Evolutionary conservation across 2,113 vertebrate species (phyloP).

Genomic region (Australoheros scitulus): DNA sequence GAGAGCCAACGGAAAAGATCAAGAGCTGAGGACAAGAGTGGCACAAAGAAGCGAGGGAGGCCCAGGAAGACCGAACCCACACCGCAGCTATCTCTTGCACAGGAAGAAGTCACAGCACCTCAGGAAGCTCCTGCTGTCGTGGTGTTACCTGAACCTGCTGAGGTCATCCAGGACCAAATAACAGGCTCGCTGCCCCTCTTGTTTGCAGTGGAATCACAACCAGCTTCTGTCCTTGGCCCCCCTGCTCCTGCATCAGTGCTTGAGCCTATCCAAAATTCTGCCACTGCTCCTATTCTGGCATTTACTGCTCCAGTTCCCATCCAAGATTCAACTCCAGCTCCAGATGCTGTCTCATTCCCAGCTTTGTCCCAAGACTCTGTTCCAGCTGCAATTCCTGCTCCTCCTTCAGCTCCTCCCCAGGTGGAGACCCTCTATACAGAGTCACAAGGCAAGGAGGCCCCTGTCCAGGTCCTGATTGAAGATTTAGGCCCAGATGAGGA

Average conservation of each 20-base stretch:
- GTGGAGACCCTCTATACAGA: constrained; percentile 41
- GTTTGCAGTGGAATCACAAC: constrained; percentile 15
- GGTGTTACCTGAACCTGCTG: constrained; percentile 38
- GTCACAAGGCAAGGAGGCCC: constrained; percentile 22
- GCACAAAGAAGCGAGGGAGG: constrained; percentile 72
- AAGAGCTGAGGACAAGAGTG: constrained; percentile 54
- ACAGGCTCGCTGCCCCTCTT: not conserved
- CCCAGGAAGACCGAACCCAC: constrained; percentile 68
- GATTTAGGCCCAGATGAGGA: constrained; percentile 78
- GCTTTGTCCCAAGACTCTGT: not conserved
- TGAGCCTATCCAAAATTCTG: constrained; percentile 4
- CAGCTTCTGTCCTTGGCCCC: not conserved
- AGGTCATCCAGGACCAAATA: constrained; percentile 26
- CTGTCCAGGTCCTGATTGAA: constrained; percentile 69
- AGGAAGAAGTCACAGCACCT: constrained; percentile 29
- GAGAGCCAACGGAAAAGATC: constrained; percentile 74
- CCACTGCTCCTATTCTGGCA: constrained; percentile 7
- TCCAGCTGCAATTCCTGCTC: constrained; percentile 12
- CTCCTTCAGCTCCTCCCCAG: constrained; percentile 7
- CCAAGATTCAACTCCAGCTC: constrained; percentile 22
- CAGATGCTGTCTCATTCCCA: constrained; percentile 2
- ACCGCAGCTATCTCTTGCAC: constrained; percentile 2
- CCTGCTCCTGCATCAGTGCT: constrained; percentile 7
- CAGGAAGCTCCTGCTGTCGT: constrained; percentile 34
- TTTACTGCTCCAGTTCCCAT: not conserved